Evolutionary conservation across 2,888 invertebrate genomes (phyloP), one percentile per base, ranked within the genome.

Genomic region (Abscondita cerata): DNA sequence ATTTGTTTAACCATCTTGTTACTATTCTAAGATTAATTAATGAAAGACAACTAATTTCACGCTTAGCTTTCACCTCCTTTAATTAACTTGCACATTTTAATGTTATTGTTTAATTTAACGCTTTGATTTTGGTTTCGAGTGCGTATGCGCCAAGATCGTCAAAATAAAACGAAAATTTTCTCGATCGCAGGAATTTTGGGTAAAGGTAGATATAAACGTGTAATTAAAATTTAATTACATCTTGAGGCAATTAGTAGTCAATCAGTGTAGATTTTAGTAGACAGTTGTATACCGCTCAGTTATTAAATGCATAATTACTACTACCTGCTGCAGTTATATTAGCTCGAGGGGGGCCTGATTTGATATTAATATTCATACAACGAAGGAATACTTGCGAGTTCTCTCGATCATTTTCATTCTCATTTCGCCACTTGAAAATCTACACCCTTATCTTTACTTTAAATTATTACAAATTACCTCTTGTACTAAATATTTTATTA

Each of bases 261-360:
- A 81, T 81, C 81, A 80, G 76, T 69, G 75, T 70, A 72, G 74
- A 72, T 70, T 72, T 71, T 69, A 63, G 67, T 55, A 64, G 59
- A 62, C 66, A 67, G 64, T 68, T 66, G 70, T 59, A 64, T 59
- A 59, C 59, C 61, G 64, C 61, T 61, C 68, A 74, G 79, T 80
- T 80, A 80, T 80, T 80, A 81, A 80, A 80, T 79, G 73, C 77
- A 78, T 80, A 79, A 80, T 80, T 80, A 80, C 76, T 69, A 67
- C 73, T 75, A 75, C 76, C 73, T 74, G 76, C 74, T 75, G 75
- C 74, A 75, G 75, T 74, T 74, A 72, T 77, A 76, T 75, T 76
- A 76, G 72, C 74, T 74, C 59, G 67, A 65, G 70, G 76, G 76
- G 75, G 71, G 53, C 70, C 71, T 71, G 75, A 76, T 78, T 78